Percentiles rank a stretch among this genome's conserved stretches.
Evolutionary conservation across 2,888 invertebrate genomes (phyloP).

Genomic region (Amblyteles armatorius): DNA sequence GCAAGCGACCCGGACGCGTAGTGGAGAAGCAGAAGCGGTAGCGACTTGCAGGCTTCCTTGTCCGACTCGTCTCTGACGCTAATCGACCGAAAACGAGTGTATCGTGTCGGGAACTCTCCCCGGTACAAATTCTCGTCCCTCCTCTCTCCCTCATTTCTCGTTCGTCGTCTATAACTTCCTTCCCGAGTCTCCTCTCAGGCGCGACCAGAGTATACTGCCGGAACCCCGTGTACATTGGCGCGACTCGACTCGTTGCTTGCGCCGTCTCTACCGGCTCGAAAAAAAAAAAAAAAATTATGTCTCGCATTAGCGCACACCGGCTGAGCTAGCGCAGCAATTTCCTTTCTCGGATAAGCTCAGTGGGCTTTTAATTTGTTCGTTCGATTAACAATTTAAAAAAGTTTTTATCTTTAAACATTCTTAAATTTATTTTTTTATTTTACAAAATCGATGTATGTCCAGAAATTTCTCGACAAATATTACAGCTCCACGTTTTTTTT

Average conservation of each 20-base stretch:
- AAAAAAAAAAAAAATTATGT: constrained; percentile 57
- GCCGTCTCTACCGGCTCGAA: constrained; percentile 49
- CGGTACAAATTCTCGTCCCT: constrained; percentile 44
- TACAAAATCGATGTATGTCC: too few relatives aligned
- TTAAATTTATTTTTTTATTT: too few relatives aligned
- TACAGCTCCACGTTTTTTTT: too few relatives aligned
- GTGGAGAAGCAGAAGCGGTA: constrained; percentile 4
- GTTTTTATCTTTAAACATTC: too few relatives aligned
- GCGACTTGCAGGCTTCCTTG: constrained; percentile 34
- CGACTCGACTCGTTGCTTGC: constrained; percentile 33
- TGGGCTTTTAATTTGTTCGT: constrained; percentile 25
- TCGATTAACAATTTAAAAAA: constrained; percentile 15
- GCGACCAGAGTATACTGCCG: constrained; percentile 23
- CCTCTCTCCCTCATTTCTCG: constrained; percentile 7
- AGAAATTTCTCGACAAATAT: too few relatives aligned
- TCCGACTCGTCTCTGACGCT: constrained; percentile 48
- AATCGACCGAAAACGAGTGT: constrained; percentile 64
- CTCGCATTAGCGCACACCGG: constrained; percentile 58
- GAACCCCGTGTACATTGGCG: constrained; percentile 26
- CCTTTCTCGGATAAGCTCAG: neutral
- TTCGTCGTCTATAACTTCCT: constrained; percentile 28
- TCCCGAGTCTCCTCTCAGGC: constrained; percentile 36
- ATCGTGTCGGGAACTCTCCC: constrained; percentile 58
- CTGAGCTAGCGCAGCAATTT: constrained; percentile 55
- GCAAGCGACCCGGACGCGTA: constrained; percentile 28